Conservation (phyloP, 2,797 vertebrate species). For the Hypotaenidia philippensis region DNA sequence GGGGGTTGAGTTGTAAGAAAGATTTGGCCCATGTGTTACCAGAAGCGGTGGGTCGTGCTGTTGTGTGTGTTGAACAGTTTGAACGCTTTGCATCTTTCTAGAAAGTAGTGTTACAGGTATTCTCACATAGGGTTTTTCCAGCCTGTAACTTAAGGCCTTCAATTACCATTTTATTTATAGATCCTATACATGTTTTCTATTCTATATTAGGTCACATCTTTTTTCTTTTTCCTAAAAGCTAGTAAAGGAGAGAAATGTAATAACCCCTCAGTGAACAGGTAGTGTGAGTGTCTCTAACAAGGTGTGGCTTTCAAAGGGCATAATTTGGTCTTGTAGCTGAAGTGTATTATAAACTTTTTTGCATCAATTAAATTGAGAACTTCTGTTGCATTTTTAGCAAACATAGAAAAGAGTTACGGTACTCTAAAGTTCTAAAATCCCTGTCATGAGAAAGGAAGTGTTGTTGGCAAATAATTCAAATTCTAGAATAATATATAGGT, state of each 20-base stretch:
- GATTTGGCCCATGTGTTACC: fast-evolving
- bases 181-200: not conserved
- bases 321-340: not conserved
- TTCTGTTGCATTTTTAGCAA: not conserved
- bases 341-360: not conserved
- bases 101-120: fast-evolving
- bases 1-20: not conserved
- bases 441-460: not conserved
- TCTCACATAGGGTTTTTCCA: not conserved
- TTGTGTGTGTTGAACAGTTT: not conserved
- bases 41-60: not conserved
- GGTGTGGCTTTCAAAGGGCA: not conserved
- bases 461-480: not conserved
- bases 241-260: not conserved
- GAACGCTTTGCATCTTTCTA: not conserved
- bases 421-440: not conserved
- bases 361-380: not conserved
- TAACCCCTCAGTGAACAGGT: not conserved
- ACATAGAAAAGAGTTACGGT: not conserved
- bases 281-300: not conserved
- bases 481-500: not conserved
- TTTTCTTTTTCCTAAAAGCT: not conserved
- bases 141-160: not conserved
- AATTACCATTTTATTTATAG: not conserved
- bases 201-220: not conserved